Base-by-base conservation (phyloP, 2,797 vertebrate genomes). In the Channallabes apus region DNA sequence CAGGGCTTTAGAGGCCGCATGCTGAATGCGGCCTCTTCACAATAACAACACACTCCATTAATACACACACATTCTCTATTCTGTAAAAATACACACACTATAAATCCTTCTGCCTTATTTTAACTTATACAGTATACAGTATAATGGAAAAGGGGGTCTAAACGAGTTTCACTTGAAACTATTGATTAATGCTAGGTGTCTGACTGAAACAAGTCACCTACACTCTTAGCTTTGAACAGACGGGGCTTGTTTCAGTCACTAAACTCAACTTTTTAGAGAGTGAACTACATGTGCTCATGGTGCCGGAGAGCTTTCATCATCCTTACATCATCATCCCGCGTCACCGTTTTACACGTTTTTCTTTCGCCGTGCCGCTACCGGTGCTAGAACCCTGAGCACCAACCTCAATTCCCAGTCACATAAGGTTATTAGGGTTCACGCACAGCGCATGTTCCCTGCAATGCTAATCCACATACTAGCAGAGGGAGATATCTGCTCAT, bases 351-450 rank as follows among this genome's bases (percentile, higher is more conserved):
- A 2, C 3, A 5, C 29, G 22, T 61, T 20, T 14, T 12, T 22
- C 38, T 14, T 78, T 61, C 22, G 38, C 35, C 75, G 8, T 20
- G 54, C 62, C 62, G 1, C 24, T 64, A 9, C 29, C 3, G 27
- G 17, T 8, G 27, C 51, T 2, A 29, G 51, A 59, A 17, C 75
- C 59, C 75, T 7, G 56, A 41, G 27, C 14, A n/a, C 6, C 1
- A 27, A 61, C 77, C 7, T 27, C 35, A 35, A 24, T 24, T 24
- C 29, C 59, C 18, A 35, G 75, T 59, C 29, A 24, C 20, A 5
- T 61, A 38, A 35, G 82, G 69, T 75, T 32, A 83, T 61, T 29
- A 72, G 58, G 22, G 58, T 73, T 83, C 69, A 51, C 3, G 17
- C 2, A 14, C 20, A 17, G 29, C 32, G 5, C 68, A 41, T 12